Percentiles rank a stretch among this genome's conserved stretches.
phyloP scores from a whole-genome alignment of 92 coral and sea anemone genomes.

The Parazoanthus atlanticus region DNA sequence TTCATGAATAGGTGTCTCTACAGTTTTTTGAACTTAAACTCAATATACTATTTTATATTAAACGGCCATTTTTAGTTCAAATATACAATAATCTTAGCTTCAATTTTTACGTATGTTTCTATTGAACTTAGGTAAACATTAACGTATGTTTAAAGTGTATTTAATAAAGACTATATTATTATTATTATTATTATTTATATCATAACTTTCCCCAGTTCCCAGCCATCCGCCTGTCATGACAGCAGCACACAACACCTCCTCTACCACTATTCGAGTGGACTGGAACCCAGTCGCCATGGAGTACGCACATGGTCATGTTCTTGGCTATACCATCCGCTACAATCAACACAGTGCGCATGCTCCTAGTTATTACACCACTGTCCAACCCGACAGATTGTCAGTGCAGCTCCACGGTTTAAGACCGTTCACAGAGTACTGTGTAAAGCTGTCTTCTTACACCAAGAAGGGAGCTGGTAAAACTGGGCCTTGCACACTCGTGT shows the following conservation, averaged over 20 bases:
- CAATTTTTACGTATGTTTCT: too few species aligned
- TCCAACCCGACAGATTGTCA: constrained; percentile 18
- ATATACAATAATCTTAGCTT: too few species aligned
- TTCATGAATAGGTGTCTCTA: too few species aligned
- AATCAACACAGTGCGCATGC: constrained; percentile 26
- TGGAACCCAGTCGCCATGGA: constrained; percentile 47
- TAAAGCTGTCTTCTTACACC: constrained; percentile 48
- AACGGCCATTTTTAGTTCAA: too few species aligned
- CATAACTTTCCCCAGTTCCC: constrained; percentile 32
- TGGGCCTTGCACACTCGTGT: constrained; percentile 7
- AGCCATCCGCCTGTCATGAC: constrained; percentile 46
- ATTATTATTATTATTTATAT: too few species aligned
- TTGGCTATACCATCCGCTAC: constrained; percentile 38
- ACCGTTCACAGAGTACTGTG: constrained; percentile 49
- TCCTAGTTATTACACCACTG: constrained; percentile 27
- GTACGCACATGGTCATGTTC: constrained; percentile 46
- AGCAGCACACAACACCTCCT: constrained; percentile 36
- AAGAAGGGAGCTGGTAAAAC: constrained; percentile 34
- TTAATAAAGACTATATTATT: too few species aligned
- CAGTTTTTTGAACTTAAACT: too few species aligned
- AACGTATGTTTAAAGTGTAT: too few species aligned
- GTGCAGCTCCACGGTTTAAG: constrained; percentile 27
- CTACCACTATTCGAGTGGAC: constrained; percentile 44
- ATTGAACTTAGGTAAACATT: too few species aligned
- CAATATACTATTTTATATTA: too few species aligned